Evolutionary conservation across 2,888 invertebrate genomes (phyloP).

Genomic region (Marasmarcha lunaedactyla): DNA sequence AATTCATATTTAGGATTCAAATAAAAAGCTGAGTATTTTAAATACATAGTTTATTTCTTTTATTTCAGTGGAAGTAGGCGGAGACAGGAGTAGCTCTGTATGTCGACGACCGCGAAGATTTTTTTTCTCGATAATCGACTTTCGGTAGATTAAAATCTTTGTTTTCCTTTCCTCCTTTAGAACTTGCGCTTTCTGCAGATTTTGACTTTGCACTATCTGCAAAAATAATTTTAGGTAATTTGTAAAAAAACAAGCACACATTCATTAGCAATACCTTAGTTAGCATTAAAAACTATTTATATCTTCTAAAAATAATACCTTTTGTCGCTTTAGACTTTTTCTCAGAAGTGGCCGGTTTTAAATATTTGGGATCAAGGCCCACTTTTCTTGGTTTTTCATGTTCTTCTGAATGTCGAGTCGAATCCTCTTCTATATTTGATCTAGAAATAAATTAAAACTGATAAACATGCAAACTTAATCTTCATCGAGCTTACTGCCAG

Average conservation of each 20-base stretch:
- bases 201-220: slow-evolving; percentile 24
- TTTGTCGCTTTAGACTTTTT: slow-evolving; percentile 19
- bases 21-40: no score
- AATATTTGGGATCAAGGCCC: slow-evolving; percentile 54
- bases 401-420: slow-evolving; percentile 23
- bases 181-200: slow-evolving; percentile 13
- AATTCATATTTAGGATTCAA: no score
- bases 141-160: slow-evolving; percentile 39
- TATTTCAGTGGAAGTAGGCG: slow-evolving; percentile 37
- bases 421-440: slow-evolving; percentile 44
- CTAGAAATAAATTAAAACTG: slow-evolving; percentile 27
- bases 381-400: slow-evolving; percentile 24
- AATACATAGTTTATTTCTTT: no score
- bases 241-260: not conserved
- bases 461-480: no score
- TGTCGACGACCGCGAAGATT: slow-evolving; percentile 37
- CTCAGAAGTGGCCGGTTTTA: slow-evolving; percentile 38
- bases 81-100: slow-evolving; percentile 55
- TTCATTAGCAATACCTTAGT: not conserved
- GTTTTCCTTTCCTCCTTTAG: slow-evolving; percentile 54
- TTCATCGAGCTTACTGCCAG: no score
- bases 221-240: slow-evolving; percentile 3
- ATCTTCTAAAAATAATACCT: slow-evolving; percentile 24
- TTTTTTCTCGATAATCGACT: slow-evolving; percentile 57
- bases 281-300: no score